These are phyloP conservation scores for Stichopus horrens DNA, from an alignment of 53 echinoderm and acorn worm species.

Conservation along the genomic window DNA sequence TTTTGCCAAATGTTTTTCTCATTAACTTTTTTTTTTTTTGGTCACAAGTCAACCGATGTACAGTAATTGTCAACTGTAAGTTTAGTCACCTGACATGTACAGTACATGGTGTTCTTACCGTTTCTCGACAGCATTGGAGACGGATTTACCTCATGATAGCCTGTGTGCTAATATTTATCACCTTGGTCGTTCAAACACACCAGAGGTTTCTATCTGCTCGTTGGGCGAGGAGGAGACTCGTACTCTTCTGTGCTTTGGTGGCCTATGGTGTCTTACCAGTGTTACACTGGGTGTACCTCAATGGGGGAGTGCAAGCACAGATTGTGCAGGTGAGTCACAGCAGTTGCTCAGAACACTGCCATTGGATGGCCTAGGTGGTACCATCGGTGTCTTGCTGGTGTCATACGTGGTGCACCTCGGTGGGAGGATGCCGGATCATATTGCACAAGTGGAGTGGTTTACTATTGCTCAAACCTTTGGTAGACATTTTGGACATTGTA, in stretches of 20 bases:
- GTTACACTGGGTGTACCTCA: constrained; percentile 85
- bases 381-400: too few relatives aligned
- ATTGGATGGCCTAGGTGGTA: not conserved
- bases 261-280: constrained; percentile 84
- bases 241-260: constrained; percentile 68
- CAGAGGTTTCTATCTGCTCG: constrained; percentile 73
- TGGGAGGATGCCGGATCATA: too few relatives aligned
- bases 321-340: constrained; percentile 71
- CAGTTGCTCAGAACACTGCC: not conserved
- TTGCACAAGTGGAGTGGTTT: too few relatives aligned
- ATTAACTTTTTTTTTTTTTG: too few relatives aligned
- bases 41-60: too few relatives aligned
- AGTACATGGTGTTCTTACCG: not conserved
- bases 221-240: constrained; percentile 71
- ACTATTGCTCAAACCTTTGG: too few relatives aligned
- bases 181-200: constrained; percentile 77
- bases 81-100: too few relatives aligned
- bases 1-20: too few relatives aligned
- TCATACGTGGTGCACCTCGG: too few relatives aligned
- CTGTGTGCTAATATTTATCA: constrained; percentile 62
- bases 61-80: too few relatives aligned
- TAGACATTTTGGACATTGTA: too few relatives aligned
- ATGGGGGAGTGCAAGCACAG: constrained; percentile 73
- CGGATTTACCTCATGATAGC: constrained; percentile 72
- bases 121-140: constrained; percentile 70